Evolutionary conservation across 2,888 invertebrate species (phyloP).

Genomic region (Sarcophaga caerulescens): DNA sequence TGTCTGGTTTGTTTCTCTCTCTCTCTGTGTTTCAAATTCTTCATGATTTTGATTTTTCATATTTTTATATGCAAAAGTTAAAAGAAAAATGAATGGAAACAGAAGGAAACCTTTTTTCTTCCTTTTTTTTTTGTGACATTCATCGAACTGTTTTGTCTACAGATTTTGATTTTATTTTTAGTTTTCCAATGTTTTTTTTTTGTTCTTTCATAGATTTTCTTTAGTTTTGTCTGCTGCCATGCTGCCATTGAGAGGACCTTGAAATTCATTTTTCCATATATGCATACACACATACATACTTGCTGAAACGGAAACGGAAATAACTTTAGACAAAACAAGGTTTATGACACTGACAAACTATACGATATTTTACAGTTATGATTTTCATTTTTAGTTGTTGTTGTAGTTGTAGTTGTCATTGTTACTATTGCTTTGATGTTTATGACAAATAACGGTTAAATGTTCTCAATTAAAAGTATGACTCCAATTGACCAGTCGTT

Average conservation of each 20-base stretch:
- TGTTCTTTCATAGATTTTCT: neutral
- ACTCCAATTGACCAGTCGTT: neutral
- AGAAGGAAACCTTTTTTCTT: too few species aligned
- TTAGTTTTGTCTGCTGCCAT: conserved; percentile 27
- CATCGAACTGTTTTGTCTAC: conserved; percentile 18
- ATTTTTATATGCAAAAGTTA: conserved; percentile 53
- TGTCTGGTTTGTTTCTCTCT: neutral
- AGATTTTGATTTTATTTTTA: neutral
- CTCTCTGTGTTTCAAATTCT: conserved; percentile 12
- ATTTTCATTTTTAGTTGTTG: neutral
- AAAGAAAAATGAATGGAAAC: neutral
- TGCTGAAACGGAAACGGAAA: conserved; percentile 63
- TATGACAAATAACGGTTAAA: neutral
- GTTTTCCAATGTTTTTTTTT: conserved; percentile 4
- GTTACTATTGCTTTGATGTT: neutral
- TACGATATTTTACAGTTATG: neutral
- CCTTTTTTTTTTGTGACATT: neutral
- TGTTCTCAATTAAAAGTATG: neutral
- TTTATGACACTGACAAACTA: conserved; percentile 66
- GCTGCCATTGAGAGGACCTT: conserved; percentile 44
- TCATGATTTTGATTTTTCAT: conserved; percentile 55
- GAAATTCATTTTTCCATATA: conserved; percentile 29
- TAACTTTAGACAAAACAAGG: conserved; percentile 67
- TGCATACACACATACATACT: conserved; percentile 23
- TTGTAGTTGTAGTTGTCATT: too few species aligned